Conservation (phyloP, 2,888 invertebrate genomes). For the Myopa testacea region DNA sequence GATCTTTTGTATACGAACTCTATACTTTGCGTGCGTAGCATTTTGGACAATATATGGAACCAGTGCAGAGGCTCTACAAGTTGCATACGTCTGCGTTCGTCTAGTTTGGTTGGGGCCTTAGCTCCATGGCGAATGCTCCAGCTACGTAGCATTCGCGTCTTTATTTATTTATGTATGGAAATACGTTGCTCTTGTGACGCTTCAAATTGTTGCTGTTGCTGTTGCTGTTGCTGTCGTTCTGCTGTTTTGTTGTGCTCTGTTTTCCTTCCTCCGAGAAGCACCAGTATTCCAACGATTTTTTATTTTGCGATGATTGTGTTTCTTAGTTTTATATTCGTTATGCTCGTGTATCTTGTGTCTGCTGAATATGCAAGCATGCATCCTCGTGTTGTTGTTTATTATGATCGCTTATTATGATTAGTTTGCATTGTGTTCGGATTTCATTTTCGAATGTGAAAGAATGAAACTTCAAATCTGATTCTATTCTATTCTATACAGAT, state of each 20-base stretch:
- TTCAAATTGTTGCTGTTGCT: background rate
- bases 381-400: conserved; percentile 7
- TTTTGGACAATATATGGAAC: no score
- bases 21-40: no score
- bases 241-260: no score
- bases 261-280: background rate
- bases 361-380: conserved; percentile 12
- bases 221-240: background rate
- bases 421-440: conserved; percentile 1
- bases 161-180: no score
- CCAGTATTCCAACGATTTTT: background rate
- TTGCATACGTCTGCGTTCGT: no score
- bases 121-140: no score
- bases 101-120: no score
- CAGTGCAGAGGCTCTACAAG: no score
- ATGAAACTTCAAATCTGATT: conserved; percentile 28
- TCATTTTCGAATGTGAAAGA: conserved; percentile 27
- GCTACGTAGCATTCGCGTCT: no score
- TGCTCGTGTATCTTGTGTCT: background rate
- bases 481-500: background rate
- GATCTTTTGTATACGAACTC: no score
- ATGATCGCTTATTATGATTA: background rate
- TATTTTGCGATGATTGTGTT: conserved; percentile 7
- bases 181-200: background rate
- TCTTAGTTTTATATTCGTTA: background rate